phyloP scores from a whole-genome alignment of 2,113 vertebrate species.

The Sisor rabdophorus region DNA sequence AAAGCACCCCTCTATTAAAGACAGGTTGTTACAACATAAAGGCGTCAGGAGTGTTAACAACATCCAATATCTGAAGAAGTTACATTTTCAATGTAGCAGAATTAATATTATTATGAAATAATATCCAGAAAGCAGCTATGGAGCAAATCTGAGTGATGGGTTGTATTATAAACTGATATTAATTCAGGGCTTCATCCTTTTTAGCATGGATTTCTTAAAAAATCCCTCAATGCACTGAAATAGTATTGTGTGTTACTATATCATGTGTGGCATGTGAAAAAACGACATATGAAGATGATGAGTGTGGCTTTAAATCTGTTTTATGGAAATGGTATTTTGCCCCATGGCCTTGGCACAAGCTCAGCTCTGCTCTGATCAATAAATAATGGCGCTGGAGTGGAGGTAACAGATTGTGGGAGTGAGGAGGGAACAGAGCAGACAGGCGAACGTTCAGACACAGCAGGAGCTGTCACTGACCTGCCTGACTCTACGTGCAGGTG shows the following conservation, averaged over 20 bases:
- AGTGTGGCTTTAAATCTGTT: constrained; percentile 64
- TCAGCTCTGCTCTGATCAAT: constrained; percentile 62
- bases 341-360: constrained; percentile 26
- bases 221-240: too few relatives aligned
- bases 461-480: constrained; percentile 54
- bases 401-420: constrained; percentile 63
- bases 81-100: neutral
- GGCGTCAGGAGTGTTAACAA: neutral
- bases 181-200: neutral
- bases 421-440: constrained; percentile 34
- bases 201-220: too few relatives aligned
- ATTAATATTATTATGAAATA: neutral
- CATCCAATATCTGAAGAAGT: neutral
- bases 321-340: constrained; percentile 63
- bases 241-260: constrained; percentile 38
- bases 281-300: constrained; percentile 39
- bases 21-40: constrained; percentile 29
- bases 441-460: constrained; percentile 54
- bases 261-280: constrained; percentile 28
- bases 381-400: constrained; percentile 66
- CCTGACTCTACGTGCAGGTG: constrained; percentile 12
- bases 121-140: neutral
- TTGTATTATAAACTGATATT: neutral
- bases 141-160: neutral
- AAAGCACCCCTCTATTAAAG: neutral